Percentiles rank a stretch among this genome's conserved stretches.
These are phyloP conservation scores for Bombus superbus DNA, from an alignment of 1,140 invertebrate species.

Conservation along the genomic window DNA sequence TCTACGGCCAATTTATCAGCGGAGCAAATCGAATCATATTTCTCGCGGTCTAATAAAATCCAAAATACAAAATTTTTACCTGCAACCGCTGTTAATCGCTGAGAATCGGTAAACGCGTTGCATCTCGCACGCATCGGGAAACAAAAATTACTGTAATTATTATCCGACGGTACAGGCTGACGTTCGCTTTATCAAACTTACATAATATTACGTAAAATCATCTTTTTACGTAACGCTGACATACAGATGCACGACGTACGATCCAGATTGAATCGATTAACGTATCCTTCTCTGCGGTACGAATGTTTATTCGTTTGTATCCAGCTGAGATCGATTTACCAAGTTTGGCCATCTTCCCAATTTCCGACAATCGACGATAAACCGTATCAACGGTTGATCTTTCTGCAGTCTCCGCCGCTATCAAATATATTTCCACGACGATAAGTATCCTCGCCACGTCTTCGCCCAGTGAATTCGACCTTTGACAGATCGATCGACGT, in stretches of 20 bases:
- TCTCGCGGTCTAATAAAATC: background rate
- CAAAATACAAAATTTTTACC: background rate
- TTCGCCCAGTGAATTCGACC: background rate
- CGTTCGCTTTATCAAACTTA: background rate
- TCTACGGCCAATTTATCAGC: too few relatives aligned
- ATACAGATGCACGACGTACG: background rate
- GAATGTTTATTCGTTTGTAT: slow-evolving; percentile 7
- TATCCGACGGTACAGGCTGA: background rate
- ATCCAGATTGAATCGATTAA: slow-evolving; percentile 5
- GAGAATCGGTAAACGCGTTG: background rate
- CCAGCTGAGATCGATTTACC: background rate
- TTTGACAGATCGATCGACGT: background rate
- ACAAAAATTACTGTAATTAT: background rate
- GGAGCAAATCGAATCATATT: background rate
- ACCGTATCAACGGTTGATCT: background rate
- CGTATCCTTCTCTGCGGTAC: background rate
- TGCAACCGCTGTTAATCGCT: background rate
- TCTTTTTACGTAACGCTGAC: background rate
- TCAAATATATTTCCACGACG: slow-evolving; percentile 3
- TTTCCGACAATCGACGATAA: background rate
- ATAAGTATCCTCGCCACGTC: background rate
- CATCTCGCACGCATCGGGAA: background rate
- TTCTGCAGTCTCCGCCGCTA: background rate
- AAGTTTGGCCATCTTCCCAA: slow-evolving; percentile 6
- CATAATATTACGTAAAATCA: background rate